Percentiles rank a stretch among this genome's conserved stretches.
phyloP scores from a whole-genome alignment of 1,140 invertebrate species.

The Bombus sylvicola region DNA sequence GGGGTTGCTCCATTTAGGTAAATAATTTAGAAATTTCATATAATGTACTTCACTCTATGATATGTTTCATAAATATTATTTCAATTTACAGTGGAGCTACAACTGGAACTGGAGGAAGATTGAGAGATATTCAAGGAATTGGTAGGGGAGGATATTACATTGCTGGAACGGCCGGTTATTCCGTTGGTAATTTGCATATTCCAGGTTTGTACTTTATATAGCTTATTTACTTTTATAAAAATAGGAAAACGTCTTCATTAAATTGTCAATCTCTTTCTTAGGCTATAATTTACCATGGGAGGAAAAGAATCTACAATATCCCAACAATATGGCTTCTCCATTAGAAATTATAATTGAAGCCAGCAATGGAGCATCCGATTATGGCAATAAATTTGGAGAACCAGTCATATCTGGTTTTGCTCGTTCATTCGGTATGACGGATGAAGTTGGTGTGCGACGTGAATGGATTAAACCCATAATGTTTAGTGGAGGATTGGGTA shows the following conservation, averaged over 20 bases:
- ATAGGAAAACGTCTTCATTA: neutral
- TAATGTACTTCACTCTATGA: neutral
- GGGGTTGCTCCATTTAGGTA: constrained; percentile 93
- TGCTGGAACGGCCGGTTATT: constrained; percentile 98
- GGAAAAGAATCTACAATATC: constrained; percentile 89
- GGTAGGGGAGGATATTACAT: constrained; percentile 96
- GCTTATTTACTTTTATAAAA: neutral
- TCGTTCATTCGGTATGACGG: constrained; percentile 92
- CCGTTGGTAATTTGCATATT: constrained; percentile 95
- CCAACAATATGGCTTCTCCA: constrained; percentile 94
- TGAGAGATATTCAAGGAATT: constrained; percentile 97
- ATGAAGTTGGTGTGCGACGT: constrained; percentile 87
- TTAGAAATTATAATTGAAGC: constrained; percentile 96
- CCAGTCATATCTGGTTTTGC: constrained; percentile 96
- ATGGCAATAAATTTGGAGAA: constrained; percentile 99
- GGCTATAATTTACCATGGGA: constrained; percentile 95
- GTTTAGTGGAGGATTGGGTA: constrained; percentile 98
- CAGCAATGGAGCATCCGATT: constrained; percentile 98
- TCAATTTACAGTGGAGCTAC: constrained; percentile 92
- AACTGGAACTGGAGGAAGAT: constrained; percentile 97
- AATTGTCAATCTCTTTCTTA: constrained; percentile 61
- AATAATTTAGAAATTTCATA: constrained; percentile 20
- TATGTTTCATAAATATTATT: constrained; percentile 5
- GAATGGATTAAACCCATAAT: constrained; percentile 99
- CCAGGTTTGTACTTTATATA: constrained; percentile 86